These are phyloP conservation scores for Patagioenas fasciata DNA, from an alignment of 2,113 vertebrate genomes.

Conservation along the genomic window DNA sequence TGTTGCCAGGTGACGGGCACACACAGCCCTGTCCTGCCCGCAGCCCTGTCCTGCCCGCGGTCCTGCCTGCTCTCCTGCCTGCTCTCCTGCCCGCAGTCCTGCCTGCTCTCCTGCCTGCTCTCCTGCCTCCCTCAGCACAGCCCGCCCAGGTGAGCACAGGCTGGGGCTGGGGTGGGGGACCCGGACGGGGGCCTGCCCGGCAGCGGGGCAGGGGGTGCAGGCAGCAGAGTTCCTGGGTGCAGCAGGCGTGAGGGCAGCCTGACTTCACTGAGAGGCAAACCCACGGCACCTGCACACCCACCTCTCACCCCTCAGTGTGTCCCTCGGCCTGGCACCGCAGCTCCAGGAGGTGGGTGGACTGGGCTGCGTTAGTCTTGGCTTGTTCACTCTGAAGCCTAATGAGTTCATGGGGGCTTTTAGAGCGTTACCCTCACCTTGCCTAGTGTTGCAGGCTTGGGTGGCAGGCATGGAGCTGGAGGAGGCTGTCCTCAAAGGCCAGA, in stretches of 20 bases:
- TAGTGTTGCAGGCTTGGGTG: not conserved
- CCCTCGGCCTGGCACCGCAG: fast-evolving
- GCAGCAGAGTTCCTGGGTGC: not conserved
- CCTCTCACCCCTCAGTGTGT: fast-evolving
- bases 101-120: no score
- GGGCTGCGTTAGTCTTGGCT: fast-evolving
- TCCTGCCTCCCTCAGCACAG: not conserved
- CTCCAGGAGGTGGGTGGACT: not conserved
- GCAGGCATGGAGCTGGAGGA: not conserved
- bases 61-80: not conserved
- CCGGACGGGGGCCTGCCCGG: fast-evolving
- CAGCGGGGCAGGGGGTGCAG: fast-evolving
- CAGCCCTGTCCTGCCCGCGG: no score
- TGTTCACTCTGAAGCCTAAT: not conserved
- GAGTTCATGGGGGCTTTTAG: fast-evolving
- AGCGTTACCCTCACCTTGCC: fast-evolving
- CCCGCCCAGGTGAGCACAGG: not conserved
- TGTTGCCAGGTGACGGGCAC: not conserved
- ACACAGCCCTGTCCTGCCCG: not conserved
- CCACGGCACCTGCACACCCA: fast-evolving
- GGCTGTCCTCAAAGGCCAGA: not conserved
- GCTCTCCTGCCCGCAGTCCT: no score
- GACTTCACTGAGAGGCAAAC: fast-evolving
- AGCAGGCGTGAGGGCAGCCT: fast-evolving
- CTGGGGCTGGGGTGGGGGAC: not conserved